Conservation (phyloP, 2,888 invertebrate genomes). For the Iselma pallidipennis region DNA sequence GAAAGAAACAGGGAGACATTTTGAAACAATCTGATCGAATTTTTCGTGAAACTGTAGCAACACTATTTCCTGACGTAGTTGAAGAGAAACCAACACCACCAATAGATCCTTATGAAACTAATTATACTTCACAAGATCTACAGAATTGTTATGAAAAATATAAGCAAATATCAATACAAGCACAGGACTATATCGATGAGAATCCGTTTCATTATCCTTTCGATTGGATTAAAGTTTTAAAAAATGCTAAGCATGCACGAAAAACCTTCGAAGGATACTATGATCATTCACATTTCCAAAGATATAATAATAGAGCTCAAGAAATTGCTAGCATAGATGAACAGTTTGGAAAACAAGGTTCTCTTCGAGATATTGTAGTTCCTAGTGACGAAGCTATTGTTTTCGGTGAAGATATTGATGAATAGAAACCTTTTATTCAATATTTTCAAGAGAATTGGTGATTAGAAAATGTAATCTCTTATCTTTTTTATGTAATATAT, state of each 20-base stretch:
- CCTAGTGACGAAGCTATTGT: neutral
- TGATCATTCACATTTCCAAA: neutral
- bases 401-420: neutral
- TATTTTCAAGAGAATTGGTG: neutral
- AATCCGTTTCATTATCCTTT: conserved; percentile 60
- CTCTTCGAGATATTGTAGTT: neutral
- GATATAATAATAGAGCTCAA: neutral
- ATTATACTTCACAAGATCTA: neutral
- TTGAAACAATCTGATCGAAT: conserved; percentile 64
- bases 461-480: neutral
- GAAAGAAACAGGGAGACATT: conserved; percentile 58
- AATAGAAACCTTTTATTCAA: neutral
- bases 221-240: conserved; percentile 61
- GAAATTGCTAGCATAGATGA: neutral
- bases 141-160: conserved; percentile 46
- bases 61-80: conserved; percentile 65
- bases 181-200: conserved; percentile 54
- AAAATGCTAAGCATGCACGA: neutral
- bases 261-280: neutral
- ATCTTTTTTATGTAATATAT: neutral
- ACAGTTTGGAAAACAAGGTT: neutral
- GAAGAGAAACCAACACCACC: conserved; percentile 57
- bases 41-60: conserved; percentile 68
- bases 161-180: conserved; percentile 46
- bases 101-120: conserved; percentile 48